Conservation (phyloP, 2,113 vertebrate genomes). For the Podarcis raffonei region DNA sequence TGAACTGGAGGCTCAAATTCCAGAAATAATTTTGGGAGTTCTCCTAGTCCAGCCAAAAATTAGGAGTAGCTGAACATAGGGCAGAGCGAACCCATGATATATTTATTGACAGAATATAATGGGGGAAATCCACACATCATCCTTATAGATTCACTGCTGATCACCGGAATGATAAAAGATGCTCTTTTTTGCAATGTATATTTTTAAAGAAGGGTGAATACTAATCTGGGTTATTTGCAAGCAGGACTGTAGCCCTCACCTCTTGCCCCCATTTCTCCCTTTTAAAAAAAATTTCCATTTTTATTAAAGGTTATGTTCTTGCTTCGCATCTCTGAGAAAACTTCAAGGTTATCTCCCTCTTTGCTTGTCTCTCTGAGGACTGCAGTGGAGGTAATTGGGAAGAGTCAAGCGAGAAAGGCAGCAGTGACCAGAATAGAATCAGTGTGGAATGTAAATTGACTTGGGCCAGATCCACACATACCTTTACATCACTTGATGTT, state of each 20-base stretch:
- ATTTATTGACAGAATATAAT: not conserved
- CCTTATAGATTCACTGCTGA: not conserved
- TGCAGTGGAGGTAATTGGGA: conserved; percentile 16
- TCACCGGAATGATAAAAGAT: not conserved
- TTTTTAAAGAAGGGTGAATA: conserved; percentile 31
- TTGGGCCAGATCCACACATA: not conserved
- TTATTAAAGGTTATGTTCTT: conserved; percentile 57
- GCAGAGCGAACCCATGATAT: too few relatives aligned
- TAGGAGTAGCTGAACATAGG: too few relatives aligned
- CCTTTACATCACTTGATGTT: too few relatives aligned
- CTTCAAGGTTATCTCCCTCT: conserved; percentile 37
- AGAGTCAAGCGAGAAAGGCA: conserved; percentile 6
- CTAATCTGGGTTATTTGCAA: conserved; percentile 31
- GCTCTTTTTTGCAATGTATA: conserved; percentile 22
- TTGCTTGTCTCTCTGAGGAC: conserved; percentile 37
- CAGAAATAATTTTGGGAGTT: not conserved
- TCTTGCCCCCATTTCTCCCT: conserved; percentile 25
- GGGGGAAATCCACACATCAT: not conserved
- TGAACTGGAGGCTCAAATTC: not conserved
- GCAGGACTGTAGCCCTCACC: conserved; percentile 23
- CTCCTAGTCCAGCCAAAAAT: not conserved
- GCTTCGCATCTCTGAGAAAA: conserved; percentile 29
- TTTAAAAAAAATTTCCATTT: conserved; percentile 50
- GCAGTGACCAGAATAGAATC: not conserved
- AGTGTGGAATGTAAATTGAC: not conserved